Evolutionary conservation across 2,888 invertebrate genomes (phyloP).

Genomic region (Anthophora plumipes): DNA sequence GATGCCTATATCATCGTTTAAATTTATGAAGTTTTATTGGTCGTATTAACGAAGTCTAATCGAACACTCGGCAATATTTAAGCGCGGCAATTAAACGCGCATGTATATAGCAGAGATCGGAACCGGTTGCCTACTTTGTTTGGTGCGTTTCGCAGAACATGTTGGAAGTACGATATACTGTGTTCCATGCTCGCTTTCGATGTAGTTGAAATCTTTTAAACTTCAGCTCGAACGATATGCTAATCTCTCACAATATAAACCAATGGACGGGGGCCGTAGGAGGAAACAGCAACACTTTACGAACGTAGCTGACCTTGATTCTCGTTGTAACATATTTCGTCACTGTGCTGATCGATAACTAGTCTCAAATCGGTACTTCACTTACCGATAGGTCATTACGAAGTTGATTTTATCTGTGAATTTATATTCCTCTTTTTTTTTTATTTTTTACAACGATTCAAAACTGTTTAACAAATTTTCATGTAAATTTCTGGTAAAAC

Average conservation of each 20-base stretch:
- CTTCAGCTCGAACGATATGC: slow-evolving; percentile 42
- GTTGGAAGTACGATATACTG: slow-evolving; percentile 46
- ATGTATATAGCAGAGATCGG: slow-evolving; percentile 14
- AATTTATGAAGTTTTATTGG: not conserved
- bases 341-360: slow-evolving; percentile 28
- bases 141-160: slow-evolving; percentile 37
- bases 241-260: slow-evolving; percentile 45
- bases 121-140: slow-evolving; percentile 53
- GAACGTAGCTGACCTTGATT: slow-evolving; percentile 48
- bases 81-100: slow-evolving; percentile 35
- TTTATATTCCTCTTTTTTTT: not conserved
- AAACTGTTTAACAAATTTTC: not conserved
- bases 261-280: slow-evolving; percentile 2
- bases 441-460: not conserved
- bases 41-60: slow-evolving; percentile 11
- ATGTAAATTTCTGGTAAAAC: not conserved
- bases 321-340: slow-evolving; percentile 39
- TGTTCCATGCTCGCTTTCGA: slow-evolving; percentile 33
- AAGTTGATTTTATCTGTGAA: not conserved
- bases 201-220: slow-evolving; percentile 41
- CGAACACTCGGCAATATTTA: slow-evolving; percentile 24
- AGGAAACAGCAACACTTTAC: slow-evolving; percentile 32
- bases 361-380: slow-evolving; percentile 30
- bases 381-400: not conserved
- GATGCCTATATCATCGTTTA: not conserved